A percentile compares a stretch with the other conserved stretches of the same genome.
phyloP scores from a whole-genome alignment of 2,113 vertebrate species.

The Psephotus haematonotus region DNA sequence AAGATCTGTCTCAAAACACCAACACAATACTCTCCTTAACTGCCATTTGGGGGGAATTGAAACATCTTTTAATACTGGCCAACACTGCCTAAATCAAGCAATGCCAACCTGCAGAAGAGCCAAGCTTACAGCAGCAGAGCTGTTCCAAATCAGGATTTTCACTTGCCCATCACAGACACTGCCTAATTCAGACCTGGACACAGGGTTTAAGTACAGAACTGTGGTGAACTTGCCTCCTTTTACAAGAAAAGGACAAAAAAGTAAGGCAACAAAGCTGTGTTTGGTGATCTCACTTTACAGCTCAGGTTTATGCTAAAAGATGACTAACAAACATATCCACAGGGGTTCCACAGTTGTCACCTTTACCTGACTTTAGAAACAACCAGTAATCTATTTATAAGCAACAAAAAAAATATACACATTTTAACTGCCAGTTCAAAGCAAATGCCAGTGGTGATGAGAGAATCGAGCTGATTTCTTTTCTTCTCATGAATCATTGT shows the following conservation, averaged over 20 bases:
- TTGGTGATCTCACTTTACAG: neutral
- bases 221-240: neutral
- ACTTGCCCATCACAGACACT: neutral
- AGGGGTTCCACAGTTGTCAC: neutral
- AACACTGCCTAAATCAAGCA: neutral
- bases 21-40: neutral
- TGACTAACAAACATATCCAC: neutral
- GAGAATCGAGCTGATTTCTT: slow-evolving; percentile 44
- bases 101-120: neutral
- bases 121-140: neutral
- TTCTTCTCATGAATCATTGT: slow-evolving; percentile 49
- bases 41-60: neutral
- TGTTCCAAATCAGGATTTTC: slow-evolving; percentile 33
- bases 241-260: neutral
- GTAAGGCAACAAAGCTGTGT: neutral
- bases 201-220: neutral
- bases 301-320: neutral
- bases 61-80: neutral
- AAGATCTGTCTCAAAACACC: slow-evolving; percentile 5
- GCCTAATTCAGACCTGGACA: neutral
- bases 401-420: neutral
- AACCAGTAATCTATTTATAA: slow-evolving; percentile 9
- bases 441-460: slow-evolving; percentile 37
- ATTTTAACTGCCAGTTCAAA: slow-evolving; percentile 19
- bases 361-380: slow-evolving; percentile 1